Evolutionary conservation across 2,113 vertebrate genomes (phyloP).

Genomic region (Seriola dumerili): DNA sequence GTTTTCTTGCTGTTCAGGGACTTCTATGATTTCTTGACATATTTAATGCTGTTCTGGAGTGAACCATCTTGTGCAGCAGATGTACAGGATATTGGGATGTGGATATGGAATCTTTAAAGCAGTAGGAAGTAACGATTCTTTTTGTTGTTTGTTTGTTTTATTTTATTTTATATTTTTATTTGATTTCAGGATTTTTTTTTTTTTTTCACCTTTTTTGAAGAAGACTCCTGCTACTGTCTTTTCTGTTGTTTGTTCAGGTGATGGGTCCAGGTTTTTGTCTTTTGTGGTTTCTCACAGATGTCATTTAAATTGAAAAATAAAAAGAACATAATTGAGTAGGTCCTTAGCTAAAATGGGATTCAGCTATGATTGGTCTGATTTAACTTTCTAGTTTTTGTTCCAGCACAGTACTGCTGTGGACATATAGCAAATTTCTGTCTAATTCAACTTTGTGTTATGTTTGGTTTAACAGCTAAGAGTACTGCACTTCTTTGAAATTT

Average conservation of each 20-base stretch:
- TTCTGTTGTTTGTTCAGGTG: not conserved
- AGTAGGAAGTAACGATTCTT: not conserved
- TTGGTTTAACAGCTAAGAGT: too few relatives aligned
- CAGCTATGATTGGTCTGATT: too few relatives aligned
- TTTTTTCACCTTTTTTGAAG: not conserved
- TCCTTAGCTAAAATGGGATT: too few relatives aligned
- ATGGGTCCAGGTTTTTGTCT: not conserved
- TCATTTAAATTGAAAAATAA: not conserved
- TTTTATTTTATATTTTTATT: not conserved
- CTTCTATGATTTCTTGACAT: not conserved
- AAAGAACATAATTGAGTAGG: not conserved
- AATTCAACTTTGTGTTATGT: not conserved
- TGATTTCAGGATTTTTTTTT: not conserved
- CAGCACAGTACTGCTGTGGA: not conserved
- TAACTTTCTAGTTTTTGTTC: too few relatives aligned
- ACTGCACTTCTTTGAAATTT: not conserved
- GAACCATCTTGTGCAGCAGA: not conserved
- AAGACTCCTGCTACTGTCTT: not conserved
- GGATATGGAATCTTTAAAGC: not conserved
- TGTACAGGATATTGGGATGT: not conserved
- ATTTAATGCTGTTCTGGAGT: not conserved
- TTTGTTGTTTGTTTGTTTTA: not conserved
- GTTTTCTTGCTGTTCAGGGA: constrained; percentile 6
- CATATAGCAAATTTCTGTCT: not conserved
- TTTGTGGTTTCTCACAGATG: not conserved